Base-by-base conservation (phyloP, 2,797 vertebrate species). In the Xiphophorus birchmanni region DNA sequence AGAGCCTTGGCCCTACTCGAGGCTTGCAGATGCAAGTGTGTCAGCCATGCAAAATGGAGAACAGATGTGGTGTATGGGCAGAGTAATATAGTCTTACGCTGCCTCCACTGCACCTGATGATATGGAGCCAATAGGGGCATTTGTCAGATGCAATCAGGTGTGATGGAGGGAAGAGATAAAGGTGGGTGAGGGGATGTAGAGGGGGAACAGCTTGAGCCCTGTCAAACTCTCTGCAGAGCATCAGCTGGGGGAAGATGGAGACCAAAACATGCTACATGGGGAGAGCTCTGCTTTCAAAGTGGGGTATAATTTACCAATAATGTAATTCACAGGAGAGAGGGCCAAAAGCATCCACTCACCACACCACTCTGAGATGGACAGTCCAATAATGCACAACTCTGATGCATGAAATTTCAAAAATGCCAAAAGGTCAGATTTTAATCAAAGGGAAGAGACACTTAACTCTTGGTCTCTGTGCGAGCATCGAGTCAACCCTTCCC, bases 141-240 rank as follows among this genome's bases (percentile, higher is more conserved):
- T 95, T 96, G 94, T 96, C 94, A 94, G 94, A 95, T 90, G 95
- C 93, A 95, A 95, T 95, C 94, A 95, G 94, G 94, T 95, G 94
- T 95, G 93, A 96, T 95, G 89, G 90, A 89, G 87, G 85, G 81
- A 86, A 93, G 90, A 90, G 87, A 91, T 89, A 90, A 87, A 86
- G 83, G 54, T 65, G 74, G 71, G 77, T 2, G 71, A 75, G 87
- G 83, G 45, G 0, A 23, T 3, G 15, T 35, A 54, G 74, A 32
- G 77, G 71, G 29, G 80, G 89, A 93, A 91, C 83, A 93, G 89
- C 90, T 90, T 93, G 91, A 93, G 89, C 88, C 78, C 82, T 90
- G 90, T 89, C 91, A 91, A 92, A 90, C 78, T 93, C 92, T 92
- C 91, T 87, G 86, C 83, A 78, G 91, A 93, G 93, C 88, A 87